Base-by-base conservation (phyloP, 1,140 invertebrate genomes). In the Solen grandis region DNA sequence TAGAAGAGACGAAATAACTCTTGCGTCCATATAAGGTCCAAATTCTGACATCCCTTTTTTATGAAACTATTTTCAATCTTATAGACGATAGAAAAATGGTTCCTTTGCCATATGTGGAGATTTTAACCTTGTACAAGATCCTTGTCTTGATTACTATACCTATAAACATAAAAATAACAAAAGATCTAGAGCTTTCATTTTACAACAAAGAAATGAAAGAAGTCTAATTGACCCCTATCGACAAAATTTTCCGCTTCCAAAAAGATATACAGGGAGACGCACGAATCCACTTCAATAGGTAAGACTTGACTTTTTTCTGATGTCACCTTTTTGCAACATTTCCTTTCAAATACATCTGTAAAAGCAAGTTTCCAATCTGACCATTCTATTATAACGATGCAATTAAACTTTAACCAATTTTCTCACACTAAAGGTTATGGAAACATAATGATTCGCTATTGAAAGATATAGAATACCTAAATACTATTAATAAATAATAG, bases 91-190 rank as follows among this genome's bases (percentile, higher is more conserved):
- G 68, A 22, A 36, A 41, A 68, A 57, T 66, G 75, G 69, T 31
- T 22, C 16, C 19, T 57, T 33, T 57, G 19, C 70, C 14, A 38
- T 69, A 22, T 69, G 52, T 46, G 76, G 63, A 35, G 76, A 78
- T 38, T 78, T 69, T 59, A 78, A 69, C 60, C 14, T 68, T 22
- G 76, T 59, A 2, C 4, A 59, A 31, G 63, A 69, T 31, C n/a
- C 29, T 13, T 25, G 29, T 1, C 4, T 69, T 25, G 63, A 78
- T 31, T 41, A 57, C 60, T 33, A 16, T 57, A 60, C 41, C 70
- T 78, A 78, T 13, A 69, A 5, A 50, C 55, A 36, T 13, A 77
- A 55, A 25, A 66, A 66, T 54, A 77, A 77, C 55, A 70, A 70
- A 10, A 50, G 68, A n/a, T 46, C 46, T 35, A 66, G 50, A 68